phyloP scores from a whole-genome alignment of 2,888 invertebrate species.

The Lithophane semibrunnea region DNA sequence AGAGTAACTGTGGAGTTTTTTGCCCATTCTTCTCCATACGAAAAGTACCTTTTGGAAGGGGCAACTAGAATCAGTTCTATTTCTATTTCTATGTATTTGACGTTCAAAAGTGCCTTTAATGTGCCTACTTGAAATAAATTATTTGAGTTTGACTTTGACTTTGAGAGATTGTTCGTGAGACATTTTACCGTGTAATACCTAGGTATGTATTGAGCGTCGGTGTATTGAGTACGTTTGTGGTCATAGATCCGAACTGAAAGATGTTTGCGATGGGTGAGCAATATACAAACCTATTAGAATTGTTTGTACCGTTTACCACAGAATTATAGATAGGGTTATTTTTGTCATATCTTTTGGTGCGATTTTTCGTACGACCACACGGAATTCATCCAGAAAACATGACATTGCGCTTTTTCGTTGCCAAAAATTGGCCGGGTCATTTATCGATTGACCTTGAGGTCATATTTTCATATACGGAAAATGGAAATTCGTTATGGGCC shows the following conservation, averaged over 20 bases:
- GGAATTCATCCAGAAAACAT: neutral
- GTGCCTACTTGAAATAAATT: too few species aligned
- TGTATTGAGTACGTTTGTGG: neutral
- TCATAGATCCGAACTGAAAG: neutral
- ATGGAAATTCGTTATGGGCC: constrained; percentile 1
- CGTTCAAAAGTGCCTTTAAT: too few species aligned
- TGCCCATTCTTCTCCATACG: too few species aligned
- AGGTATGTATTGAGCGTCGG: constrained; percentile 2
- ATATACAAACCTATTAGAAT: neutral
- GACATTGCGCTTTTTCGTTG: neutral
- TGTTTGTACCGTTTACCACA: neutral
- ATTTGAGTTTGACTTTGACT: too few species aligned
- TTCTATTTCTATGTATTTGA: too few species aligned
- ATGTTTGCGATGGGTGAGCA: neutral
- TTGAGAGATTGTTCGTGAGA: neutral
- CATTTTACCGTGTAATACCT: neutral
- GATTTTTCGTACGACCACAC: neutral
- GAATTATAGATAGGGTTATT: neutral
- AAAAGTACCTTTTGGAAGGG: too few species aligned
- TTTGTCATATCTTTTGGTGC: neutral
- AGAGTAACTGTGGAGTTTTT: too few species aligned
- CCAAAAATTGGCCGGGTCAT: neutral
- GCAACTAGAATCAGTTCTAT: too few species aligned
- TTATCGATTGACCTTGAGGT: constrained; percentile 12
- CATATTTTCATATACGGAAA: neutral